phyloP scores from a whole-genome alignment of 92 coral and sea anemone genomes.

The Actinernus sp. region DNA sequence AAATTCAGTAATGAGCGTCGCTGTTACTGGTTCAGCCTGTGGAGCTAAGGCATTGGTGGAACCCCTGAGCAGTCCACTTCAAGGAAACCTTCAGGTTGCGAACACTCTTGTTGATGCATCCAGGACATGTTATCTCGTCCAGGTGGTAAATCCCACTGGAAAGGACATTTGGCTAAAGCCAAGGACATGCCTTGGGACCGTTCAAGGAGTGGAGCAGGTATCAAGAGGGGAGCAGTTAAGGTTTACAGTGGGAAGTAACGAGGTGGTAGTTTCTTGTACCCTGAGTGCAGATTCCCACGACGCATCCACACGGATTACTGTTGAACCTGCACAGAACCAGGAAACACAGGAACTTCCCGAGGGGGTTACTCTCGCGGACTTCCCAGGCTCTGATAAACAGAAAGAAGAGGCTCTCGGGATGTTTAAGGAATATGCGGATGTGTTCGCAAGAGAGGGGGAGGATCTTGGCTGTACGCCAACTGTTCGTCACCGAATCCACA shows the following conservation, averaged over 20 bases:
- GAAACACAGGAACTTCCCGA: slow-evolving; percentile 3
- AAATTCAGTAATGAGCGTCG: slow-evolving; percentile 14
- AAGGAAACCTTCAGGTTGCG: slow-evolving; percentile 60
- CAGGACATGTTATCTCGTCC: slow-evolving; percentile 29
- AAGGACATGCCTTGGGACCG: slow-evolving; percentile 28
- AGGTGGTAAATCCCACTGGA: slow-evolving; percentile 19
- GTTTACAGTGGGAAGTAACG: slow-evolving; percentile 24
- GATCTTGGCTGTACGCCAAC: slow-evolving; percentile 33
- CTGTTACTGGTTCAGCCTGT: slow-evolving; percentile 62
- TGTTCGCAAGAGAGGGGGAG: slow-evolving; percentile 23
- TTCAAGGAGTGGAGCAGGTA: slow-evolving; percentile 19
- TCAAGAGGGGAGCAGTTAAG: slow-evolving; percentile 32
- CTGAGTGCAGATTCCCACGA: slow-evolving; percentile 38
- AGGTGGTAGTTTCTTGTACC: slow-evolving; percentile 62
- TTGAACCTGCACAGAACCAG: slow-evolving; percentile 17
- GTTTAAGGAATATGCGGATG: slow-evolving; percentile 39
- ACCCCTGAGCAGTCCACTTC: slow-evolving; percentile 42
- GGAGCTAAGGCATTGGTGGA: slow-evolving; percentile 61
- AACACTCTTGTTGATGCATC: slow-evolving; percentile 62
- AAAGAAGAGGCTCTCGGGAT: slow-evolving; percentile 40
- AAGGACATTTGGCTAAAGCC: slow-evolving; percentile 45
- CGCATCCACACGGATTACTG: slow-evolving; percentile 31
- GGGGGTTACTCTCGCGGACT: slow-evolving; percentile 36
- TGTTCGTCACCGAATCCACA: slow-evolving; percentile 14
- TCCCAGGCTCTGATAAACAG: slow-evolving; percentile 46